phyloP scores from a whole-genome alignment of 2,113 vertebrate species.

The Corythaixoides concolor region DNA sequence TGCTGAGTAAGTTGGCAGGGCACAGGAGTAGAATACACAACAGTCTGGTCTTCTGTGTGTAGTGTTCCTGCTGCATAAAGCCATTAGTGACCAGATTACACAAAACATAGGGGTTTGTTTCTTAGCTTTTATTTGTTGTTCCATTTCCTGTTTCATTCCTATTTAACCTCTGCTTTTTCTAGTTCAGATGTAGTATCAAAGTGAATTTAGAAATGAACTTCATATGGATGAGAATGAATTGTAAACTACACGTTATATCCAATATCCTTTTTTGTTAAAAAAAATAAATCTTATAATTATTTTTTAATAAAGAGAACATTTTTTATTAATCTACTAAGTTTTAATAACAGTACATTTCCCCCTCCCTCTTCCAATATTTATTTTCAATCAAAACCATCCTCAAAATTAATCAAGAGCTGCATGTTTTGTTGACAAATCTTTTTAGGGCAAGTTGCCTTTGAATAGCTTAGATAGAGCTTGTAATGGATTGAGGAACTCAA shows the following conservation, averaged over 20 bases:
- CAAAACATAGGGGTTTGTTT: conserved; percentile 29
- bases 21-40: not conserved
- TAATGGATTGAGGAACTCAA: not conserved
- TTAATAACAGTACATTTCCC: not conserved
- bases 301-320: conserved; percentile 25
- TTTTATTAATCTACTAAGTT: not conserved
- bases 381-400: not conserved
- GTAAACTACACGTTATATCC: not conserved
- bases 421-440: not conserved
- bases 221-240: conserved; percentile 5
- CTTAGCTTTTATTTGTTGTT: conserved; percentile 68
- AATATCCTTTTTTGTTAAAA: not conserved
- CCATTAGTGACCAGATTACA: conserved; percentile 18
- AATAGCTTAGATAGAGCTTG: not conserved
- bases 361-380: not conserved
- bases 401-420: not conserved
- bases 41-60: not conserved
- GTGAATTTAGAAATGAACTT: conserved; percentile 56
- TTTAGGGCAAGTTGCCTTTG: not conserved
- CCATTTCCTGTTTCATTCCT: conserved; percentile 66
- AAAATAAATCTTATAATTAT: not conserved
- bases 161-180: conserved; percentile 56
- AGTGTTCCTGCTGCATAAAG: conserved; percentile 8
- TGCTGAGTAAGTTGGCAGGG: conserved; percentile 14
- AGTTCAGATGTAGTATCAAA: conserved; percentile 45